These are phyloP conservation scores for Diglossa brunneiventris DNA, from an alignment of 2,113 vertebrate genomes.

Conservation along the genomic window DNA sequence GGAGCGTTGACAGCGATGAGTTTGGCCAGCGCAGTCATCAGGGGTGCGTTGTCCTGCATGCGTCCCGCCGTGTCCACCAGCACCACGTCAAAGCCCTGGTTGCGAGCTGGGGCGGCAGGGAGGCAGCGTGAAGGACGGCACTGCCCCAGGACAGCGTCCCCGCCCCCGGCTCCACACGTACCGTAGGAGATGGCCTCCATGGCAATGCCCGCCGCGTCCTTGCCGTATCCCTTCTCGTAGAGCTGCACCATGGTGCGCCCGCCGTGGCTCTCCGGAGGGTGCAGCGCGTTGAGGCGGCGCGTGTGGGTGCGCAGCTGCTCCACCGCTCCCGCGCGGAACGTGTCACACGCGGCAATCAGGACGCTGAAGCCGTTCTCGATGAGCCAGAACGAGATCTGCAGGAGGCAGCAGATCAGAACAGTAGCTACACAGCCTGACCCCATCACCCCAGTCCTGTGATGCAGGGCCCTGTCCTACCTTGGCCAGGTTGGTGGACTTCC, in stretches of 20 bases:
- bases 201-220: slow-evolving; percentile 94
- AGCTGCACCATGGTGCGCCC: slow-evolving; percentile 88
- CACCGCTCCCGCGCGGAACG: slow-evolving; percentile 93
- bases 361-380: slow-evolving; percentile 95
- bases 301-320: slow-evolving; percentile 97
- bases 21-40: slow-evolving; percentile 96
- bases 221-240: slow-evolving; percentile 97
- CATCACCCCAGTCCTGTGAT: accelerated
- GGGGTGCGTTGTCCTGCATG: slow-evolving; percentile 96
- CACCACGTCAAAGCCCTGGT: slow-evolving; percentile 94
- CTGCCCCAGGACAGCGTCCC: accelerated
- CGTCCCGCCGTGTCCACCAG: slow-evolving; percentile 97
- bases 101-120: slow-evolving; percentile 79
- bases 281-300: slow-evolving; percentile 88
- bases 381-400: slow-evolving; percentile 95
- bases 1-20: slow-evolving; percentile 95
- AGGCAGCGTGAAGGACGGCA: accelerated
- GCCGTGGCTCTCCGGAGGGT: slow-evolving; percentile 80
- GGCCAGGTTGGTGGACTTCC: slow-evolving; percentile 96
- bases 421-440: accelerated
- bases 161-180: not conserved
- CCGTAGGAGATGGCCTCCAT: slow-evolving; percentile 97
- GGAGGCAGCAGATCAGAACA: too few relatives aligned
- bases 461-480: slow-evolving; percentile 74
- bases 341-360: slow-evolving; percentile 95